Evolutionary conservation across 1,140 invertebrate species (phyloP), one percentile per base, ranked within the genome.

Genomic region (Mactra quadrangularis): DNA sequence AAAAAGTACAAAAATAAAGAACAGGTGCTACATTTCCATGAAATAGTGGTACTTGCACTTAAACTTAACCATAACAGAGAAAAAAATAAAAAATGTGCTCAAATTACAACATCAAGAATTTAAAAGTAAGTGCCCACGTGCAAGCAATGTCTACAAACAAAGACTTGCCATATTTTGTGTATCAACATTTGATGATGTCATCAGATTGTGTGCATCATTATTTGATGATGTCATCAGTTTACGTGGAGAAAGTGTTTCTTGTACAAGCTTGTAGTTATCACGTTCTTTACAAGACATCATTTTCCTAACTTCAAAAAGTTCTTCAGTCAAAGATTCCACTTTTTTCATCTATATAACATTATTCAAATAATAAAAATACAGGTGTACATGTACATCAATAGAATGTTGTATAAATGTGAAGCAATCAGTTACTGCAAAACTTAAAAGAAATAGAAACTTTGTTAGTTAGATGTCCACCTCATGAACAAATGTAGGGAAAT

Each of bases 261-360:
- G 77, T 29, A 59, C 25, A 17, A 82, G 70, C 27, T 82, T 74
- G 57, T 82, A 82, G 71, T 75, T 82, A 19, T 82, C 79, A 22
- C 50, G 55, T n/a, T 82, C 79, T 25, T 52, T 35, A 13, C 45
- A 52, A 17, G 79, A 74, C 33, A 72, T 55, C 59, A 74, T 82
- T 31, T 64, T 74, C 19, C 79, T 55, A n/a, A 82, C 38, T 47
- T 82, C 70, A 53, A 74, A 74, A 13, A 72, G 19, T 66, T 82
- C 79, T 27, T 82, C 68, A 9, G 79, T 82, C 57, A 82, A 66
- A 33, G 31, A 38, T 57, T 82, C 79, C 25, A 82, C 79, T 64
- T 82, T 82, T 75, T 45, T 82, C 70, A 82, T 82, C 79, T 82
- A 75, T 29, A 19, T 50, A 27, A 45, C 27, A 64, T 22, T 33